Evolutionary conservation across 2,888 invertebrate species (phyloP).

Genomic region (Microchrysa polita): DNA sequence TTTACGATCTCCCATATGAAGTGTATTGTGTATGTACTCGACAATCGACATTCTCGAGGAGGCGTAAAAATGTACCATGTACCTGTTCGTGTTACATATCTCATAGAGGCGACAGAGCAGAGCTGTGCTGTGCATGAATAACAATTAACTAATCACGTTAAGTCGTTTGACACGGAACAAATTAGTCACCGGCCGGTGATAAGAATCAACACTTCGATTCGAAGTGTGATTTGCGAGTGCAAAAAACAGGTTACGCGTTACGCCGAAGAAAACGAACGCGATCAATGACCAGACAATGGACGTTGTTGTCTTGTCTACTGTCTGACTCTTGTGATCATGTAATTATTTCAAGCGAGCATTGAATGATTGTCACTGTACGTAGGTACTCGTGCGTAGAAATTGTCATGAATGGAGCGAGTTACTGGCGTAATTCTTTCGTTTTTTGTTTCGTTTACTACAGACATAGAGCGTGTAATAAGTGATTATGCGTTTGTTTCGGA

Average conservation of each 20-base stretch:
- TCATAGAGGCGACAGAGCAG: constrained; percentile 27
- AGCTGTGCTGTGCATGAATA: too few species aligned
- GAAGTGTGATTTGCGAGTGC: background rate
- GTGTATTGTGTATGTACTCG: background rate
- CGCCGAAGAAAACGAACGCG: constrained; percentile 1
- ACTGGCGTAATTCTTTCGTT: too few species aligned
- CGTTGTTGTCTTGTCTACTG: too few species aligned
- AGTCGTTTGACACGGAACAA: constrained; percentile 15
- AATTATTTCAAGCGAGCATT: constrained; percentile 28
- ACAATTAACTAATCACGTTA: constrained; percentile 37
- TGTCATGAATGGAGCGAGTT: background rate
- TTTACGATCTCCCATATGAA: background rate
- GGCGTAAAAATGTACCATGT: background rate
- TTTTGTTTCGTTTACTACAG: too few species aligned
- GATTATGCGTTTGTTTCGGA: too few species aligned
- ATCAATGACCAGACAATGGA: constrained; percentile 26
- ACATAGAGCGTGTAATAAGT: too few species aligned
- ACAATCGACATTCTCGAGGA: background rate
- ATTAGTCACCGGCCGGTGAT: background rate
- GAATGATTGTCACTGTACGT: constrained; percentile 12
- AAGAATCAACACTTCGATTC: constrained; percentile 37
- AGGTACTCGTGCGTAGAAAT: too few species aligned
- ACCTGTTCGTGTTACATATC: constrained; percentile 8
- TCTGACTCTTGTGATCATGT: constrained; percentile 5
- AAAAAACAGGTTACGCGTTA: constrained; percentile 23